These are phyloP conservation scores for Drosophila jambulina DNA, from an alignment of 1,140 invertebrate species.

Conservation along the genomic window DNA sequence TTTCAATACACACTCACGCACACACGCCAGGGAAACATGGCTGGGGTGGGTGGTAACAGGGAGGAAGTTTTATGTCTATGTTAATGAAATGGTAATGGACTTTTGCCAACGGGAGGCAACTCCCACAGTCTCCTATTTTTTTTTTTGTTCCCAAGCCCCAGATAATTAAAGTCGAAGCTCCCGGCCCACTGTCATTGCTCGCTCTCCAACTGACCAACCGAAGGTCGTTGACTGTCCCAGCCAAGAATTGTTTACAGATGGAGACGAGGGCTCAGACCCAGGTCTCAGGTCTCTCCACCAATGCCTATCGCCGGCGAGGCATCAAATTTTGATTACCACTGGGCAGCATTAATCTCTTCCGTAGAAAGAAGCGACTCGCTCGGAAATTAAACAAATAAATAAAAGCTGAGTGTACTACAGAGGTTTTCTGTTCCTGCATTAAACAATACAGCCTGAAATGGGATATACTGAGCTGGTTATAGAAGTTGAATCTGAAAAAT, in stretches of 20 bases:
- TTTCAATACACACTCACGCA: constrained; percentile 62
- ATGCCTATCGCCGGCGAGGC: constrained; percentile 31
- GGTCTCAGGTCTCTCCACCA: constrained; percentile 12
- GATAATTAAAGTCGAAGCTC: constrained; percentile 51
- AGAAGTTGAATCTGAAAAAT: too few relatives aligned
- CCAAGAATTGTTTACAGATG: constrained; percentile 33
- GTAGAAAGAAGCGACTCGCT: constrained; percentile 13
- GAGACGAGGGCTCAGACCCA: constrained; percentile 5
- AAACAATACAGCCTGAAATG: not conserved
- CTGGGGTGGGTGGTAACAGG: constrained; percentile 1
- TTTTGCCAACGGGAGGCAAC: constrained; percentile 9
- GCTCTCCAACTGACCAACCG: constrained; percentile 23
- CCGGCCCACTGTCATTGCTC: constrained; percentile 28
- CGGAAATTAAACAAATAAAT: constrained; percentile 48
- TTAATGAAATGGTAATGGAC: constrained; percentile 79
- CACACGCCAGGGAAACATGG: not conserved
- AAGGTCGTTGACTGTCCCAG: constrained; percentile 43
- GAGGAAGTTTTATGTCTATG: constrained; percentile 68
- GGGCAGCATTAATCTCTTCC: constrained; percentile 39
- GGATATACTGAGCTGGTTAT: not conserved
- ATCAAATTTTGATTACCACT: constrained; percentile 49
- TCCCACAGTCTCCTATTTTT: constrained; percentile 17
- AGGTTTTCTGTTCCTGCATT: constrained; percentile 11
- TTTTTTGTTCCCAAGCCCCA: constrained; percentile 20
- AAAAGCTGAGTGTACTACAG: constrained; percentile 31